Conservation (phyloP, 2,797 vertebrate genomes). For the Rhinichthys osculus region DNA sequence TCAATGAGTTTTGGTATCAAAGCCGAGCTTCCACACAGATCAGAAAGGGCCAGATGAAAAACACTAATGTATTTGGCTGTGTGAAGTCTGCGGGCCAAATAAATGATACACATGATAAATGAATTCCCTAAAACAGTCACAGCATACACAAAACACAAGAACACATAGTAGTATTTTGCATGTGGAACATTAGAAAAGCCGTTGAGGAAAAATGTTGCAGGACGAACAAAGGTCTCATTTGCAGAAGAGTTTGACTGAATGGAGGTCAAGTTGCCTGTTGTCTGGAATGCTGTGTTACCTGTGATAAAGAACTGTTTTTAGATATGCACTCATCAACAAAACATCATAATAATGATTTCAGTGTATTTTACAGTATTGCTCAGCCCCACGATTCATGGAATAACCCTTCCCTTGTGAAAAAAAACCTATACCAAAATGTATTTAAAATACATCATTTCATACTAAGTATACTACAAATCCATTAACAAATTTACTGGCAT, state of each 20-base stretch:
- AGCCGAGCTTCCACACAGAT: conserved; percentile 51
- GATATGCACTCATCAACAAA: not conserved
- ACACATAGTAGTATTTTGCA: conserved; percentile 46
- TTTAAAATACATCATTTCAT: too few species aligned
- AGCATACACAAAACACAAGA: conserved; percentile 50
- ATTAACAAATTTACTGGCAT: too few species aligned
- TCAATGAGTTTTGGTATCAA: conserved; percentile 56
- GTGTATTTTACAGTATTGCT: not conserved
- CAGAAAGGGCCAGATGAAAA: conserved; percentile 39
- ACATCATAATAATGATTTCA: not conserved
- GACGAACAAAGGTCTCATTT: conserved; percentile 27
- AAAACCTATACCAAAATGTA: too few species aligned
- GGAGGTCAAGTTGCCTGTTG: not conserved
- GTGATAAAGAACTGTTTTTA: not conserved
- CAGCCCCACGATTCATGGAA: not conserved
- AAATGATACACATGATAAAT: conserved; percentile 53
- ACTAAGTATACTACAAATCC: too few species aligned
- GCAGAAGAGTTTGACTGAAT: not conserved
- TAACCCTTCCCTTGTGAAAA: not conserved
- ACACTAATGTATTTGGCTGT: conserved; percentile 57
- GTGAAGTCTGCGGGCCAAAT: conserved; percentile 47
- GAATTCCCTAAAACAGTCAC: conserved; percentile 55
- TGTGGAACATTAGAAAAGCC: conserved; percentile 52
- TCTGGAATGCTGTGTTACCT: not conserved
- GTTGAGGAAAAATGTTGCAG: conserved; percentile 30